These are phyloP conservation scores for Todiramphus saurophagus DNA, from an alignment of 2,113 vertebrate species.

Conservation along the genomic window DNA sequence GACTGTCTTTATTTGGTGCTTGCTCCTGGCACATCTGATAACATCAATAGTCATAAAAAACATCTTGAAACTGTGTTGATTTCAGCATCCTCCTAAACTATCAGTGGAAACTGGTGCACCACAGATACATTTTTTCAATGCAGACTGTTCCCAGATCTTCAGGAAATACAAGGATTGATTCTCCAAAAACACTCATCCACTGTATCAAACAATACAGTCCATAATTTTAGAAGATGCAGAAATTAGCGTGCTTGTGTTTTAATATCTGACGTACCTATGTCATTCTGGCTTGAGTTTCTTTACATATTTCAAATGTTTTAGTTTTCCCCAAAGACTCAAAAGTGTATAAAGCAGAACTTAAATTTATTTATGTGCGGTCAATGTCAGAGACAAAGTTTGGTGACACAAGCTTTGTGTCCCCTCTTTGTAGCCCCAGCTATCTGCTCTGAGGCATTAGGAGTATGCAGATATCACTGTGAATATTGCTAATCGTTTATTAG, in stretches of 20 bases:
- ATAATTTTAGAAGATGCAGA: background rate
- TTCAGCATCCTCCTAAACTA: background rate
- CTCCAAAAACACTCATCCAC: background rate
- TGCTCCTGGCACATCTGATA: background rate
- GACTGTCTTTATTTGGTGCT: background rate
- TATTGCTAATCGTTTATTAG: background rate
- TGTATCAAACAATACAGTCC: background rate
- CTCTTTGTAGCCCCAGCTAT: background rate
- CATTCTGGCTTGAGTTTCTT: background rate
- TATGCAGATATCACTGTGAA: background rate
- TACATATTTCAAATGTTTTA: background rate
- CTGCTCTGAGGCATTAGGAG: accelerated
- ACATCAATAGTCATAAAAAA: background rate
- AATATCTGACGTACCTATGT: background rate
- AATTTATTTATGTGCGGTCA: background rate
- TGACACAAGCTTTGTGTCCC: background rate
- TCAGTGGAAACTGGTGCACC: background rate
- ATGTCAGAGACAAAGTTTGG: background rate
- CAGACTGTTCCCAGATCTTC: background rate
- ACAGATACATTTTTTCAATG: background rate
- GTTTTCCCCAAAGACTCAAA: background rate
- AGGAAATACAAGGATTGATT: background rate
- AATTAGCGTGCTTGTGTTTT: background rate
- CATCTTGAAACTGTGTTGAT: background rate
- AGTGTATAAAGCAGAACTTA: background rate